Evolutionary conservation across 2,797 vertebrate species (phyloP).

Genomic region (Tadarida brasiliensis): DNA sequence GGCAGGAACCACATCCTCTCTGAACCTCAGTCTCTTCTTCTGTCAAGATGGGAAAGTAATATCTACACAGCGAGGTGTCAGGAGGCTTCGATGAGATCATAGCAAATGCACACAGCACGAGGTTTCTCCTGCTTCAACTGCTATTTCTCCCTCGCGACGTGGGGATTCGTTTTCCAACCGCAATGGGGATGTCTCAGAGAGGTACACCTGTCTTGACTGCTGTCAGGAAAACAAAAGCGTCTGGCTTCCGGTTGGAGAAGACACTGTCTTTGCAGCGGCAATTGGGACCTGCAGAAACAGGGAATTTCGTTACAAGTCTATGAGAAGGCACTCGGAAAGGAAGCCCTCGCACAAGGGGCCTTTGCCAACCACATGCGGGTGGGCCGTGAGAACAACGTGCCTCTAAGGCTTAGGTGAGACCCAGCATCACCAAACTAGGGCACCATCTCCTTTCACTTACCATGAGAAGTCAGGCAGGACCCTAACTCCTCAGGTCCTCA

Average conservation of each 20-base stretch:
- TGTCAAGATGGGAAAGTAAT: fast-evolving
- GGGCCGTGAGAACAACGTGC: neutral
- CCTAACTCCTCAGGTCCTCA: neutral
- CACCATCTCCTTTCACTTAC: fast-evolving
- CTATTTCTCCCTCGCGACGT: fast-evolving
- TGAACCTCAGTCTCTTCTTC: neutral
- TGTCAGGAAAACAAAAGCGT: neutral
- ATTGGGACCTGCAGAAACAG: neutral
- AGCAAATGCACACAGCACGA: neutral
- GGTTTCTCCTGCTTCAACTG: fast-evolving
- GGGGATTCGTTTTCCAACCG: neutral
- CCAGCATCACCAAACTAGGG: neutral
- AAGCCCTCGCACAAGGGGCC: fast-evolving
- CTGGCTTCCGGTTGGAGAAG: neutral
- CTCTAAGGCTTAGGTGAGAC: neutral
- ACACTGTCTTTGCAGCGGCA: neutral
- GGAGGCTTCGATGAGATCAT: neutral
- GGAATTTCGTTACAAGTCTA: neutral
- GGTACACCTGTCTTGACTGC: neutral
- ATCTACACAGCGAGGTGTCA: neutral
- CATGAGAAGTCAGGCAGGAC: neutral
- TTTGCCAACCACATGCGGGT: neutral
- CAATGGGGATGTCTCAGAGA: neutral
- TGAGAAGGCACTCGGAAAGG: neutral
- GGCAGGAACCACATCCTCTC: neutral